A percentile compares a stretch with the other conserved stretches of the same genome.
Evolutionary conservation across 2,797 vertebrate genomes (phyloP).

Genomic region (Gastrophryne carolinensis): DNA sequence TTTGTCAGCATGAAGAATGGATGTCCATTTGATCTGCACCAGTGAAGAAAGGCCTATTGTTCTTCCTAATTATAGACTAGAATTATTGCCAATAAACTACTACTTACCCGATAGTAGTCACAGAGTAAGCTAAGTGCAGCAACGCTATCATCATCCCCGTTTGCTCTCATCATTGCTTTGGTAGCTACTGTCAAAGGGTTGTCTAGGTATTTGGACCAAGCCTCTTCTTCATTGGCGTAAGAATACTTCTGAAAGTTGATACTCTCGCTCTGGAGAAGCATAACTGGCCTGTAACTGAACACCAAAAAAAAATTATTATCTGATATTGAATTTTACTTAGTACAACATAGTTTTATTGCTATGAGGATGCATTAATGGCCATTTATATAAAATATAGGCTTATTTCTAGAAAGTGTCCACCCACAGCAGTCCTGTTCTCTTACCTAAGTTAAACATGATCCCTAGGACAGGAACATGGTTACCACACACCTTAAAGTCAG

Average conservation of each 20-base stretch:
- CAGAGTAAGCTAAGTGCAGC: constrained; percentile 86
- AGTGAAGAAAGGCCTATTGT: too few relatives aligned
- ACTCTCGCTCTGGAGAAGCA: constrained; percentile 88
- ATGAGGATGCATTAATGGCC: not conserved
- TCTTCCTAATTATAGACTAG: too few relatives aligned
- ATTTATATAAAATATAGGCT: not conserved
- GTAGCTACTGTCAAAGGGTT: constrained; percentile 71
- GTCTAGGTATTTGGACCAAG: constrained; percentile 87
- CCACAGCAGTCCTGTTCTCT: not conserved
- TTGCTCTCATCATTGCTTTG: constrained; percentile 82
- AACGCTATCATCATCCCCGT: constrained; percentile 82
- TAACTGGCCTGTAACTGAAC: constrained; percentile 80
- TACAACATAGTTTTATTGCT: too few relatives aligned
- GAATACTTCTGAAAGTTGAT: constrained; percentile 84
- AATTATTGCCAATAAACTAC: too few relatives aligned
- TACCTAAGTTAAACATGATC: not conserved
- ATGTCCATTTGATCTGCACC: too few relatives aligned
- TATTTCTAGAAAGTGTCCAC: not conserved
- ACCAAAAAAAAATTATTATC: not conserved
- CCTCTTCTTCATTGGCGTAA: constrained; percentile 81
- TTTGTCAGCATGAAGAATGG: not conserved
- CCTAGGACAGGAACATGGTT: constrained; percentile 10
- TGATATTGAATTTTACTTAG: too few relatives aligned
- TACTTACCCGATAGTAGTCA: constrained; percentile 87
- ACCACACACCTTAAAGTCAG: constrained; percentile 30